Conservation (phyloP, 2,113 vertebrate species). For the Phaethon lepturus region DNA sequence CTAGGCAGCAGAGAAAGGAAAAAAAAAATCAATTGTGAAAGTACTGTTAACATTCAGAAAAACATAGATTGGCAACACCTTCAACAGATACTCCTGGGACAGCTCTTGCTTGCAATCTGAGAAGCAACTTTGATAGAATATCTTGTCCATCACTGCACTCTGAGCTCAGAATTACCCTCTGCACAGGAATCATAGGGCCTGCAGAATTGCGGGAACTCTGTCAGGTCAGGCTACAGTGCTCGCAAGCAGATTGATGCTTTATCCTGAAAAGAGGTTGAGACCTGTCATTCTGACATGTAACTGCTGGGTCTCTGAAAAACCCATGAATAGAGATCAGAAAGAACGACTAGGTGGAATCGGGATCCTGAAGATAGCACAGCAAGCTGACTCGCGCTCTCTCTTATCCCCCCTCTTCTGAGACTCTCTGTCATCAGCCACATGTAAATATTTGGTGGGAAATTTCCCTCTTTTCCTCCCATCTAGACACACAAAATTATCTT, state of each 20-base stretch:
- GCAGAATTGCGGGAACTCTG: background rate
- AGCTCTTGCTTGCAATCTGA: background rate
- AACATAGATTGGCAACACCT: background rate
- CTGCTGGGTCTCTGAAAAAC: background rate
- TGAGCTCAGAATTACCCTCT: background rate
- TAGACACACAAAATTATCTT: background rate
- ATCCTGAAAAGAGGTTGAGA: background rate
- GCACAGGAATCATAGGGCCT: background rate
- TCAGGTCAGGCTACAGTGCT: background rate
- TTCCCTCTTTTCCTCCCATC: background rate
- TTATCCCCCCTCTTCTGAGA: background rate
- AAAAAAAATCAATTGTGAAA: background rate
- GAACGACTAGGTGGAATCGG: background rate
- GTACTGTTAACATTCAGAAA: background rate
- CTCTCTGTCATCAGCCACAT: background rate
- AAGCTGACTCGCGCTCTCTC: background rate
- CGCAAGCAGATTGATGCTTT: background rate
- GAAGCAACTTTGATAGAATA: background rate
- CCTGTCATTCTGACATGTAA: background rate
- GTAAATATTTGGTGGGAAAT: background rate
- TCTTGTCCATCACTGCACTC: background rate
- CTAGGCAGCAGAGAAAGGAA: background rate
- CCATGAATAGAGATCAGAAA: slow-evolving; percentile 11
- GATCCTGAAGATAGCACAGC: background rate
- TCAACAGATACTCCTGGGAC: background rate